Evolutionary conservation across 2,113 vertebrate species (phyloP).

Genomic region (Mesembrinibis cayennensis): DNA sequence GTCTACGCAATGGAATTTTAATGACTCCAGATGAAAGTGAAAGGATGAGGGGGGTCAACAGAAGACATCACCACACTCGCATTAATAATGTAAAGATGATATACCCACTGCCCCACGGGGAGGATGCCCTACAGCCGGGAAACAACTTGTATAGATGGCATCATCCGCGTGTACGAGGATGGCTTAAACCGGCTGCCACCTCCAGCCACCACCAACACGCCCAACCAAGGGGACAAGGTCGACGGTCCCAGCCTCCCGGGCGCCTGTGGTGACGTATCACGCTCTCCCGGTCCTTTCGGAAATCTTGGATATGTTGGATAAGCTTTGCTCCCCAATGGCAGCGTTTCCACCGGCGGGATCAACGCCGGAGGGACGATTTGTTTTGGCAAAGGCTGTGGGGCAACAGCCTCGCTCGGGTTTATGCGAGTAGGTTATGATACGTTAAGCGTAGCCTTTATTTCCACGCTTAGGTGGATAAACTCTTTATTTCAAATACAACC

Average conservation of each 20-base stretch:
- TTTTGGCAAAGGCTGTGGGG: not conserved
- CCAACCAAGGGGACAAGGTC: not conserved
- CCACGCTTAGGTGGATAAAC: not conserved
- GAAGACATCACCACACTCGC: not conserved
- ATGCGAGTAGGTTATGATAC: not conserved
- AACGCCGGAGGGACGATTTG: not conserved
- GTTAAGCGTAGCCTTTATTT: not conserved
- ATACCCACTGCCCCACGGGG: not conserved
- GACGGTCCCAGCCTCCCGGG: not conserved
- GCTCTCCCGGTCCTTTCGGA: not conserved
- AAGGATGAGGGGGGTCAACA: not conserved
- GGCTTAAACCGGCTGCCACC: not conserved
- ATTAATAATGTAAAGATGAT: not conserved
- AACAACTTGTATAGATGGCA: not conserved
- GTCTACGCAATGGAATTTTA: not conserved
- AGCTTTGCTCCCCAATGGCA: not conserved
- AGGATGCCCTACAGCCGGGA: not conserved
- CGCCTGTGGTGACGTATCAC: accelerated
- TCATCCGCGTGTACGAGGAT: not conserved
- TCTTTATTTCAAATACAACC: not conserved
- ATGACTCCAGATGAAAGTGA: not conserved
- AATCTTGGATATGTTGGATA: not conserved
- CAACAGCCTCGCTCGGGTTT: not conserved
- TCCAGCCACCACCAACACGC: not conserved
- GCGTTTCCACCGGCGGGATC: accelerated